phyloP scores from a whole-genome alignment of 2,113 vertebrate species.

The Chamaea fasciata region DNA sequence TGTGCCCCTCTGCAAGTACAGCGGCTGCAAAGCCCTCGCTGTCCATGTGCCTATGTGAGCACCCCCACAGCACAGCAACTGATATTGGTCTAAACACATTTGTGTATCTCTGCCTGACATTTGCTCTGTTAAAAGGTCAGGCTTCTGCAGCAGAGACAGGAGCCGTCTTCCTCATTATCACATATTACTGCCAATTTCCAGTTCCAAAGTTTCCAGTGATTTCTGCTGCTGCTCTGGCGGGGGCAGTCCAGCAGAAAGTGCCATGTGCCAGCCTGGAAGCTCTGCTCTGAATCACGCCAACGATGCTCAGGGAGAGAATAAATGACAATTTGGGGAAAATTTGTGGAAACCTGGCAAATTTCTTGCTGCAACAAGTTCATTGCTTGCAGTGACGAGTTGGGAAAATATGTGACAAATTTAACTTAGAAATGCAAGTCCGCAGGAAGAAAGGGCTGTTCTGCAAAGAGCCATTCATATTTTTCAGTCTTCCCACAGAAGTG shows the following conservation, averaged over 20 bases:
- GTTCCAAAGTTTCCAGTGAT: neutral
- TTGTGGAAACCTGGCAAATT: neutral
- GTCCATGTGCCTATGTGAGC: neutral
- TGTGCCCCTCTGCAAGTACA: neutral
- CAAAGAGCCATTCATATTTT: neutral
- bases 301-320: neutral
- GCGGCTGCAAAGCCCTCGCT: neutral
- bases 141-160: neutral
- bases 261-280: neutral
- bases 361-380: neutral
- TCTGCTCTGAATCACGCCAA: accelerated
- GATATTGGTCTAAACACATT: conserved; percentile 48
- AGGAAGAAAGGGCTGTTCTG: neutral
- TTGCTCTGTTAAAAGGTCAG: conserved; percentile 65
- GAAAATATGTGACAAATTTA: neutral
- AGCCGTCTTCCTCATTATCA: conserved; percentile 46
- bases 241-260: neutral
- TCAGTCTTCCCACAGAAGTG: neutral
- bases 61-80: neutral
- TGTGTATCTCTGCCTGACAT: conserved; percentile 58
- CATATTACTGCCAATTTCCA: conserved; percentile 18
- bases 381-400: neutral
- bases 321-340: neutral
- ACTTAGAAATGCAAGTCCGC: neutral
- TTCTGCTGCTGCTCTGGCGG: neutral